phyloP scores from a whole-genome alignment of 2,113 vertebrate genomes.

The Lota lota region DNA sequence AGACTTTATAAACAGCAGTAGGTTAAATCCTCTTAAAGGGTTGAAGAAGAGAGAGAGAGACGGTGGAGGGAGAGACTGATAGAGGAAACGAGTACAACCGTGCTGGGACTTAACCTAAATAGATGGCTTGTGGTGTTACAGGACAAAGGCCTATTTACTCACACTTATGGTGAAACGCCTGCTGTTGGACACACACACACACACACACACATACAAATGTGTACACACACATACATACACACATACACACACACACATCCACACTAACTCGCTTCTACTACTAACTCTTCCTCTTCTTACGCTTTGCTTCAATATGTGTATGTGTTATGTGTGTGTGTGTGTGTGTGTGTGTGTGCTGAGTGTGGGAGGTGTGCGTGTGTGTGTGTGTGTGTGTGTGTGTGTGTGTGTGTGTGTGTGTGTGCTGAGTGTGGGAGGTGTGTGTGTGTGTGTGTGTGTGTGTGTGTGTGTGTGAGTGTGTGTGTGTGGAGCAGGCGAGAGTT shows the following conservation, averaged over 20 bases:
- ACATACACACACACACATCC: too few relatives aligned
- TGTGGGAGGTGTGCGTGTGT: constrained; percentile 19
- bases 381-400: too few relatives aligned
- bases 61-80: constrained; percentile 3
- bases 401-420: too few relatives aligned
- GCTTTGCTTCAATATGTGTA: not conserved
- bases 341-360: constrained; percentile 48
- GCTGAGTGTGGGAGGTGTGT: too few relatives aligned
- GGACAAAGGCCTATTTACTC: constrained; percentile 54
- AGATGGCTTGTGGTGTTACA: constrained; percentile 49
- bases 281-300: too few relatives aligned
- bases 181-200: constrained; percentile 9
- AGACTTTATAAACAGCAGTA: constrained; percentile 28
- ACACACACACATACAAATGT: not conserved
- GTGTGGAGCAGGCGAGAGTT: too few relatives aligned
- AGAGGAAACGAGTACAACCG: constrained; percentile 54
- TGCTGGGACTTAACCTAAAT: constrained; percentile 62
- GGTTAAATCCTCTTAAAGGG: constrained; percentile 63
- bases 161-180: constrained; percentile 22
- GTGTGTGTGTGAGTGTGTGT: too few relatives aligned
- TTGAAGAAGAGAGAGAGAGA: constrained; percentile 13
- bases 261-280: too few relatives aligned
- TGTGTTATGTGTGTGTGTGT: constrained; percentile 31
- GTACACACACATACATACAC: too few relatives aligned
- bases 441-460: too few relatives aligned